Conservation (phyloP, 1,140 invertebrate species). For the Epicauta chinensis region DNA sequence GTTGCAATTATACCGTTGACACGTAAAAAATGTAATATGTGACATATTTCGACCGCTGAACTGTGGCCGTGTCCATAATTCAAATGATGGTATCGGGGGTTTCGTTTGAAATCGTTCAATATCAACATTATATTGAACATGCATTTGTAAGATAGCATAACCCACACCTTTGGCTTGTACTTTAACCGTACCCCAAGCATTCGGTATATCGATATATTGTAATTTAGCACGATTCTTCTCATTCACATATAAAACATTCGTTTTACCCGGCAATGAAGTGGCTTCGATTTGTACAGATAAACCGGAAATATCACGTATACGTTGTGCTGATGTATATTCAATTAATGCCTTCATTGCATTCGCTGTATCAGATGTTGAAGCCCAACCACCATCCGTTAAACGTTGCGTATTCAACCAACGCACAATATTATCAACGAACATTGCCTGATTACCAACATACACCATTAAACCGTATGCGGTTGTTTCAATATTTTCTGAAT, state of each 20-base stretch:
- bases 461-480: slow-evolving; percentile 89
- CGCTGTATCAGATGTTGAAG: slow-evolving; percentile 85
- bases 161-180: slow-evolving; percentile 86
- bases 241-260: slow-evolving; percentile 57
- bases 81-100: slow-evolving; percentile 74
- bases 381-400: slow-evolving; percentile 89
- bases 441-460: slow-evolving; percentile 76
- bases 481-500: slow-evolving; percentile 86
- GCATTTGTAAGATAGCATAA: slow-evolving; percentile 86
- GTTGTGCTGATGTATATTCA: slow-evolving; percentile 79
- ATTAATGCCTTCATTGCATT: slow-evolving; percentile 84
- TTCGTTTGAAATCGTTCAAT: slow-evolving; percentile 75
- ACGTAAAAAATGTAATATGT: slow-evolving; percentile 75
- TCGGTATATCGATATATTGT: slow-evolving; percentile 75
- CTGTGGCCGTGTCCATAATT: slow-evolving; percentile 60
- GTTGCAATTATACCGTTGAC: slow-evolving; percentile 61
- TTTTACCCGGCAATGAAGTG: slow-evolving; percentile 62
- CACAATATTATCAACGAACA: slow-evolving; percentile 76
- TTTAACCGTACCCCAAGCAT: slow-evolving; percentile 88
- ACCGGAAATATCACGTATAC: slow-evolving; percentile 81
- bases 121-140: slow-evolving; percentile 93
- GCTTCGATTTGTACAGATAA: slow-evolving; percentile 78
- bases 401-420: slow-evolving; percentile 90
- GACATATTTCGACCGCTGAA: slow-evolving; percentile 91
- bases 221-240: slow-evolving; percentile 68